Evolutionary conservation across 2,797 vertebrate genomes (phyloP).

Genomic region (Macropodus opercularis): DNA sequence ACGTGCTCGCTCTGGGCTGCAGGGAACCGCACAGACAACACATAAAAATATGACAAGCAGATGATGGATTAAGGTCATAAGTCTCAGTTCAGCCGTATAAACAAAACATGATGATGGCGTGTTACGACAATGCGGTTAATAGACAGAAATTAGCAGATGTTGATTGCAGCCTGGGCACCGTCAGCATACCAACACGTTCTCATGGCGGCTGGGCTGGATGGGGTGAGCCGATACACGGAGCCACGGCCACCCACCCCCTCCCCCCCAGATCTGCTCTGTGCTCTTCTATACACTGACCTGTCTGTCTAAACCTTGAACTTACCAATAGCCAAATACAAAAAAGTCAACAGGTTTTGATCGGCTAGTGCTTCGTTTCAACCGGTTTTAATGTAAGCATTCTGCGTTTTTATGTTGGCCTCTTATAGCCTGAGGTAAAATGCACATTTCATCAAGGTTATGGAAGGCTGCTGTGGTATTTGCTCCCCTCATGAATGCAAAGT

Average conservation of each 20-base stretch:
- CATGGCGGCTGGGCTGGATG: conserved; percentile 27
- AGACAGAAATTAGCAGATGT: conserved; percentile 87
- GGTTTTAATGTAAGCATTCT: conserved; percentile 69
- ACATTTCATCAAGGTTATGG: conserved; percentile 84
- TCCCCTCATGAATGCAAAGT: conserved; percentile 80
- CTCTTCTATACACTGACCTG: conserved; percentile 55
- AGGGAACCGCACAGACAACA: conserved; percentile 84
- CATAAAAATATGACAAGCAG: conserved; percentile 87
- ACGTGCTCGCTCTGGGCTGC: conserved; percentile 80
- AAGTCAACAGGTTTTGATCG: conserved; percentile 62
- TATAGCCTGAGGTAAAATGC: conserved; percentile 81
- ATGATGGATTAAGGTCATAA: conserved; percentile 91
- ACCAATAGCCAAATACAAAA: conserved; percentile 36
- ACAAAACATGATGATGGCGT: conserved; percentile 87
- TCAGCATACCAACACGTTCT: conserved; percentile 75
- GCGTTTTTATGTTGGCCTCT: conserved; percentile 72
- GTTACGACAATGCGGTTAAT: conserved; percentile 85
- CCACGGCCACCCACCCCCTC: too few species aligned
- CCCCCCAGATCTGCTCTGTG: conserved; percentile 32
- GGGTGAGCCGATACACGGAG: conserved; percentile 41
- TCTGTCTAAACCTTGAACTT: conserved; percentile 44
- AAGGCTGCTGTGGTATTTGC: conserved; percentile 70
- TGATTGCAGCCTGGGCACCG: conserved; percentile 79
- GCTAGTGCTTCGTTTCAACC: conserved; percentile 60
- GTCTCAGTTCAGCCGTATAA: conserved; percentile 88